Percentiles rank a stretch among this genome's conserved stretches.
phyloP scores from a whole-genome alignment of 2,888 invertebrate genomes.

The Hirtodrosophila trivittata region DNA sequence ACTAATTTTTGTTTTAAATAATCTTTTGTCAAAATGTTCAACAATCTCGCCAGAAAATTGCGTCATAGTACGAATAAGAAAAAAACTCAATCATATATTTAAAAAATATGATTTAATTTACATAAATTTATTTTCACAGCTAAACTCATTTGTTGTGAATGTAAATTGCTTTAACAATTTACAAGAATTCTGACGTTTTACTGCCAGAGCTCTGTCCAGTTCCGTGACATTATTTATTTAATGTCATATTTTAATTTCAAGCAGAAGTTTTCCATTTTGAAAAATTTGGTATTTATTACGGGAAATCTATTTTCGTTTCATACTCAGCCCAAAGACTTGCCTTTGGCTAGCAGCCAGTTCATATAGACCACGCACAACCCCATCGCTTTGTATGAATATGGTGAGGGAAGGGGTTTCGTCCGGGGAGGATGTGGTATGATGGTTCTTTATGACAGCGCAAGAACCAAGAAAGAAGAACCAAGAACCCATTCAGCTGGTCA shows the following conservation, averaged over 20 bases:
- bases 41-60: constrained; percentile 43
- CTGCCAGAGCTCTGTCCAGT: constrained; percentile 17
- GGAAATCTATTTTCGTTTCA: constrained; percentile 61
- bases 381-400: constrained; percentile 16
- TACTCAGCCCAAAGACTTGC: constrained; percentile 51
- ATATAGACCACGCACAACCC: constrained; percentile 59
- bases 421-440: constrained; percentile 6
- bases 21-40: constrained; percentile 52
- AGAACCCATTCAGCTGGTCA: constrained; percentile 31
- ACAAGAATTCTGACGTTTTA: constrained; percentile 31
- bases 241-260: constrained; percentile 50
- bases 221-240: constrained; percentile 49
- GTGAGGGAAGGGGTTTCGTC: constrained; percentile 9
- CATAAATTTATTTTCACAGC: constrained; percentile 10
- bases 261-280: constrained; percentile 24
- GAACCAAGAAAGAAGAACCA: neutral
- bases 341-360: constrained; percentile 62
- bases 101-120: constrained; percentile 27
- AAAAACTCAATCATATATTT: constrained; percentile 2
- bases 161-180: constrained; percentile 54
- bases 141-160: constrained; percentile 34
- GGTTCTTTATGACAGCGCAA: constrained; percentile 28
- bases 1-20: constrained; percentile 75
- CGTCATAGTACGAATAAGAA: constrained; percentile 47
- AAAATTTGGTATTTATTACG: constrained; percentile 60